These are phyloP conservation scores for Sminthurinus aureus DNA, from an alignment of 2,888 invertebrate genomes.

Conservation along the genomic window DNA sequence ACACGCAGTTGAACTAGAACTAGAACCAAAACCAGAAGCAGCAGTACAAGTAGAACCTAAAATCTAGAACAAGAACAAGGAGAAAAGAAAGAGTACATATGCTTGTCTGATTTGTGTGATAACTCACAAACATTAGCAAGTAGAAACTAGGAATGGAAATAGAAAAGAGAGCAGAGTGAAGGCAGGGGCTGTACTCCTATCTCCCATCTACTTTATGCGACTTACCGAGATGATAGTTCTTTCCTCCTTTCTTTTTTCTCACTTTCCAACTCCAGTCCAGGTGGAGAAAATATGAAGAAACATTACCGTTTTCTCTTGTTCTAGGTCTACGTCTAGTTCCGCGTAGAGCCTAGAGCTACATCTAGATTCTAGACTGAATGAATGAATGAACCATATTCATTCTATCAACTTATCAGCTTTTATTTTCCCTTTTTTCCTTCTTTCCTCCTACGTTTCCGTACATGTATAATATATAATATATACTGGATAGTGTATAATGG, in stretches of 20 bases:
- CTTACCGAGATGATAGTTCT: neutral
- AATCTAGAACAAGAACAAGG: too few relatives aligned
- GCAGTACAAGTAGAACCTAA: too few relatives aligned
- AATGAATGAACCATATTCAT: neutral
- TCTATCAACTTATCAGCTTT: neutral
- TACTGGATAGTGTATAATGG: neutral
- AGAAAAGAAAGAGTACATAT: too few relatives aligned
- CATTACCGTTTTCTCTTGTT: neutral
- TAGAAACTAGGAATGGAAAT: neutral
- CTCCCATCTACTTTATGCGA: neutral
- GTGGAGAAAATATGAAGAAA: conserved; percentile 1
- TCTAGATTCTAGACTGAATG: neutral
- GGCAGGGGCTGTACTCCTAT: too few relatives aligned
- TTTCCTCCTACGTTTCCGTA: neutral
- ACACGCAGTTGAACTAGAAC: too few relatives aligned
- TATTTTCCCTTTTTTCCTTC: neutral
- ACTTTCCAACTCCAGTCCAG: neutral
- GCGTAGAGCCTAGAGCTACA: too few relatives aligned
- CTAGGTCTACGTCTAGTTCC: too few relatives aligned
- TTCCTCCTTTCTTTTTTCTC: neutral
- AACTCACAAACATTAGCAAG: too few relatives aligned
- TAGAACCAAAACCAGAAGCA: too few relatives aligned
- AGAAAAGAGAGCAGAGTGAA: neutral
- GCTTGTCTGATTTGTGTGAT: too few relatives aligned
- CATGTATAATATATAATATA: neutral